Conservation (phyloP, 2,888 invertebrate genomes). For the Chrysopilus asiliformis region DNA sequence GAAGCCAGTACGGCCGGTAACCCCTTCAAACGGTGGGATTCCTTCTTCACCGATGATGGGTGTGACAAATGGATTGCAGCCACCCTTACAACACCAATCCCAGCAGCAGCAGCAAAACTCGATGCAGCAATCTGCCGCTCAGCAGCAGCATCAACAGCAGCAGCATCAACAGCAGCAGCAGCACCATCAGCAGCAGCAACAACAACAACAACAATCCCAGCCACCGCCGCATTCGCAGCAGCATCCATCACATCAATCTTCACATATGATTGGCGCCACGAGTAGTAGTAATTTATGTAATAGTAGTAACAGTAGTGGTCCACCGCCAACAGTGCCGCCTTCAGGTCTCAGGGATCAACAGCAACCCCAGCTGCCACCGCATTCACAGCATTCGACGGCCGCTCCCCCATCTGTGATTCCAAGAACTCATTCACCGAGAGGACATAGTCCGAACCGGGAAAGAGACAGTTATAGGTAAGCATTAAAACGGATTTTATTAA, state of each 20-base stretch:
- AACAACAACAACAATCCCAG: constrained; percentile 20
- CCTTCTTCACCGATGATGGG: constrained; percentile 13
- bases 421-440: constrained; percentile 60
- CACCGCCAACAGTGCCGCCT: constrained; percentile 16
- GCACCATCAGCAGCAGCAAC: constrained; percentile 13
- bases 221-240: constrained; percentile 14
- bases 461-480: constrained; percentile 75
- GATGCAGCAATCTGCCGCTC: constrained; percentile 14
- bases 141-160: constrained; percentile 11
- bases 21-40: constrained; percentile 16
- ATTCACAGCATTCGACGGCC: constrained; percentile 21
- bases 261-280: constrained; percentile 12
- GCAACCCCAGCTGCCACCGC: constrained; percentile 23
- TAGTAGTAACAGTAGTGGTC: constrained; percentile 15
- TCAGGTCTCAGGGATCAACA: constrained; percentile 17
- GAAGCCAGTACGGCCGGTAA: constrained; percentile 20
- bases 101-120: constrained; percentile 16
- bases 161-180: constrained; percentile 13
- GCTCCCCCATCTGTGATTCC: constrained; percentile 36
- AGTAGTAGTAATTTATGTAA: constrained; percentile 13
- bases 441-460: constrained; percentile 65
- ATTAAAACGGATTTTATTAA: not conserved
- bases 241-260: constrained; percentile 19
- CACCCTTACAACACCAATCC: constrained; percentile 15
- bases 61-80: constrained; percentile 15